Percentiles rank a stretch among this genome's conserved stretches.
Evolutionary conservation across 2,797 vertebrate genomes (phyloP).

Genomic region (Pogoniulus pusillus): DNA sequence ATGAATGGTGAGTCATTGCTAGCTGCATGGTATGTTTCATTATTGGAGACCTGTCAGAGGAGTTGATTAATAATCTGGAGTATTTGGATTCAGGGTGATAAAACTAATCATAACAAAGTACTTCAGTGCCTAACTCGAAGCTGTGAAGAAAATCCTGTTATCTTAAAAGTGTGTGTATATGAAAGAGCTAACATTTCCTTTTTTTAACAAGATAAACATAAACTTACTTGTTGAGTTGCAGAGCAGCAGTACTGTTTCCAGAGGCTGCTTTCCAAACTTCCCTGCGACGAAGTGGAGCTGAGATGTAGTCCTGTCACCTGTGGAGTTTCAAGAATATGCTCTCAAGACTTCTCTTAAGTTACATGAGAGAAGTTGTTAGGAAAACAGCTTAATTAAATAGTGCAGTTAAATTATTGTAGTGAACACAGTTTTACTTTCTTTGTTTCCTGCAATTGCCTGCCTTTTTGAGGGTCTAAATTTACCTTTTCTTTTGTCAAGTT

Average conservation of each 20-base stretch:
- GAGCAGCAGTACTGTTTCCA: not conserved
- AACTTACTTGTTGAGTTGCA: not conserved
- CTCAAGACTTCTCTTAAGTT: not conserved
- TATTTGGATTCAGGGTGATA: constrained; percentile 48
- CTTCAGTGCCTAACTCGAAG: constrained; percentile 22
- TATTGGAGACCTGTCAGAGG: constrained; percentile 47
- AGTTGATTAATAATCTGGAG: constrained; percentile 41
- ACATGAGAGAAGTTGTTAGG: not conserved
- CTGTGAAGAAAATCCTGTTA: constrained; percentile 56
- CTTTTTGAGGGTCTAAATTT: not conserved
- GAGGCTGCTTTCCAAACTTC: constrained; percentile 36
- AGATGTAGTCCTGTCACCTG: constrained; percentile 2
- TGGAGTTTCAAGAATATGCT: not conserved
- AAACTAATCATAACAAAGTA: constrained; percentile 54
- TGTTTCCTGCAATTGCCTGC: not conserved
- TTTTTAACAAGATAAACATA: constrained; percentile 22
- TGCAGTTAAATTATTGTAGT: not conserved
- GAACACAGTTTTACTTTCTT: not conserved
- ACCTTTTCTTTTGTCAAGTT: not conserved
- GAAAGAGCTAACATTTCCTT: not conserved
- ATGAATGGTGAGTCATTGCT: constrained; percentile 23
- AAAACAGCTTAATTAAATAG: not conserved
- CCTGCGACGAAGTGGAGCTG: not conserved
- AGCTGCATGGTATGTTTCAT: not conserved
- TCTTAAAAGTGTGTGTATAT: constrained; percentile 26